Evolutionary conservation across 2,797 vertebrate species (phyloP).

Genomic region (Heteromormyrus szaboi): DNA sequence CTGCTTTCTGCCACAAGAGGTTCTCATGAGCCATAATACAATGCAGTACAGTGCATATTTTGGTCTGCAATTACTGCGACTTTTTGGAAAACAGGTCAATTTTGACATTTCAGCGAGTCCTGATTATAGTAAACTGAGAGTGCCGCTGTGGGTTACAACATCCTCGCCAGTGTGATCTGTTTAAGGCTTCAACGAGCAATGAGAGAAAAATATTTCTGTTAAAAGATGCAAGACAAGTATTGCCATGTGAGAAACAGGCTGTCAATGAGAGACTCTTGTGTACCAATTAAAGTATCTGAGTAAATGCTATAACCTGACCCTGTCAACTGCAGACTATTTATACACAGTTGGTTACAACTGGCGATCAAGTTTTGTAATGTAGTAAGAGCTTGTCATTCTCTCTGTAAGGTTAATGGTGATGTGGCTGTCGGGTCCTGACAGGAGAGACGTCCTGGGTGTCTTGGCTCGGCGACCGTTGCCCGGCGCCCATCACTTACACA

Average conservation of each 20-base stretch:
- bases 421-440: neutral
- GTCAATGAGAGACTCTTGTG: neutral
- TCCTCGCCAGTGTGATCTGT: neutral
- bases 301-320: neutral
- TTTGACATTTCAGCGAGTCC: neutral
- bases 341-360: neutral
- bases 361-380: neutral
- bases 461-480: neutral
- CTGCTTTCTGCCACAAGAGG: neutral
- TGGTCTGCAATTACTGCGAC: neutral
- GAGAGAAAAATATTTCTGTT: neutral
- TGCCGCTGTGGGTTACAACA: neutral
- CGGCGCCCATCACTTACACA: neutral
- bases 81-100: neutral
- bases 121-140: neutral
- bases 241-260: neutral
- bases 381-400: neutral
- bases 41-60: neutral
- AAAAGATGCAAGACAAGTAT: neutral
- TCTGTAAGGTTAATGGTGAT: neutral
- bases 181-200: neutral
- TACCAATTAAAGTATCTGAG: neutral
- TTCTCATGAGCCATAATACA: neutral
- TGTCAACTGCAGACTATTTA: neutral
- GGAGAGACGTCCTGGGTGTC: neutral